phyloP scores from a whole-genome alignment of 2,113 vertebrate species.

The Sisor rabdophorus region DNA sequence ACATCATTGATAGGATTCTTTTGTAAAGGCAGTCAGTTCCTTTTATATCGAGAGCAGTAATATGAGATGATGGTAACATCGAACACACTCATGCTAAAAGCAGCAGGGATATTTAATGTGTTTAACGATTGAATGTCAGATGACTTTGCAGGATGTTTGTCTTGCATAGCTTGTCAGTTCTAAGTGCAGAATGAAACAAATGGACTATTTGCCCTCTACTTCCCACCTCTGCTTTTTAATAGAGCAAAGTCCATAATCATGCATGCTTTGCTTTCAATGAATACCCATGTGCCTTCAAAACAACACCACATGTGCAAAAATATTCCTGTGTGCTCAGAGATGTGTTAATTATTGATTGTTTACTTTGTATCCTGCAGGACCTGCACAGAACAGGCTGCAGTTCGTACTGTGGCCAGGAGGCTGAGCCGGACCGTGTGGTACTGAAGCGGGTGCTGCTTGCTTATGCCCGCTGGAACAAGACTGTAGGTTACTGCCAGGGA shows the following conservation, averaged over 20 bases:
- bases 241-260: conserved; percentile 41
- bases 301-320: not conserved
- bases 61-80: not conserved
- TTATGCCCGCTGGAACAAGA: conserved; percentile 86
- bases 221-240: conserved; percentile 5
- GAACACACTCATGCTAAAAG: not conserved
- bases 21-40: not conserved
- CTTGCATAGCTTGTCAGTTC: conserved; percentile 46
- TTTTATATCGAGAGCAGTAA: not conserved
- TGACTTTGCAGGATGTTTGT: conserved; percentile 55
- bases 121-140: conserved; percentile 26
- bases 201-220: conserved; percentile 6
- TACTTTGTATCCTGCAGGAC: conserved; percentile 44
- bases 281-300: not conserved
- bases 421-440: conserved; percentile 83
- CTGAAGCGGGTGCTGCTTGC: conserved; percentile 81
- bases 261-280: not conserved
- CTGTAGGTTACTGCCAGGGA: conserved; percentile 85
- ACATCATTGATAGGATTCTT: not conserved
- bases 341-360: not conserved
- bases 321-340: not conserved
- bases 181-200: conserved; percentile 51
- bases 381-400: conserved; percentile 83
- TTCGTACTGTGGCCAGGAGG: conserved; percentile 86
- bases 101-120: not conserved